Conservation (phyloP, 2,888 invertebrate species). For the Drosophila borborema region DNA sequence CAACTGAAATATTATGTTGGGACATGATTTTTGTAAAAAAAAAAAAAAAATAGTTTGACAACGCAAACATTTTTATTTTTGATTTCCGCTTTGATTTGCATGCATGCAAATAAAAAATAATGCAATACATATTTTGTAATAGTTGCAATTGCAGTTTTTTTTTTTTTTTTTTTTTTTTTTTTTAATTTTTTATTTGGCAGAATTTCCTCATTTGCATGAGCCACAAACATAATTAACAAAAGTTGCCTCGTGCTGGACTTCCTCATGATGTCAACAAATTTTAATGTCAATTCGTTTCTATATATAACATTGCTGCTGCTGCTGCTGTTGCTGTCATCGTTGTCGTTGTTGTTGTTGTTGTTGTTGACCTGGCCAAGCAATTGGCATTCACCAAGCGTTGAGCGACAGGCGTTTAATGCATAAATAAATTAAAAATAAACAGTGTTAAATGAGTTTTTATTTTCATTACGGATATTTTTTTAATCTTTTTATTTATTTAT, state of each 20-base stretch:
- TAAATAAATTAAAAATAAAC: slow-evolving; percentile 68
- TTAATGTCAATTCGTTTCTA: slow-evolving; percentile 46
- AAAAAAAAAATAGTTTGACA: too few species aligned
- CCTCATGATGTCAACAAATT: slow-evolving; percentile 58
- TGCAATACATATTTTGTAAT: slow-evolving; percentile 12
- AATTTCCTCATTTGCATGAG: slow-evolving; percentile 32
- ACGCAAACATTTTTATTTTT: not conserved
- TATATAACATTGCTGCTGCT: not conserved
- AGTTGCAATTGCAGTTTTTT: slow-evolving; percentile 36
- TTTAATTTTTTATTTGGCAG: slow-evolving; percentile 23
- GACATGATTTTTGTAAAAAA: not conserved
- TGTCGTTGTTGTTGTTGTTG: slow-evolving; percentile 16
- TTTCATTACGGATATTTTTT: slow-evolving; percentile 9
- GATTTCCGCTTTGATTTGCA: slow-evolving; percentile 14
- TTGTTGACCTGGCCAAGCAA: slow-evolving; percentile 42
- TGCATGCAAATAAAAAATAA: slow-evolving; percentile 3
- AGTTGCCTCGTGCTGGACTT: slow-evolving; percentile 51
- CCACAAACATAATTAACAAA: slow-evolving; percentile 51
- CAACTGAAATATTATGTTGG: not conserved
- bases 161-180: slow-evolving; percentile 16
- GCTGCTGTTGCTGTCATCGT: slow-evolving; percentile 8
- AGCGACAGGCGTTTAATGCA: slow-evolving; percentile 63
- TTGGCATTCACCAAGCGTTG: slow-evolving; percentile 58
- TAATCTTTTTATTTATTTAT: not conserved
- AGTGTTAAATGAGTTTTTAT: slow-evolving; percentile 55